phyloP scores from a whole-genome alignment of 2,888 invertebrate genomes.

The Apamea epomidion region DNA sequence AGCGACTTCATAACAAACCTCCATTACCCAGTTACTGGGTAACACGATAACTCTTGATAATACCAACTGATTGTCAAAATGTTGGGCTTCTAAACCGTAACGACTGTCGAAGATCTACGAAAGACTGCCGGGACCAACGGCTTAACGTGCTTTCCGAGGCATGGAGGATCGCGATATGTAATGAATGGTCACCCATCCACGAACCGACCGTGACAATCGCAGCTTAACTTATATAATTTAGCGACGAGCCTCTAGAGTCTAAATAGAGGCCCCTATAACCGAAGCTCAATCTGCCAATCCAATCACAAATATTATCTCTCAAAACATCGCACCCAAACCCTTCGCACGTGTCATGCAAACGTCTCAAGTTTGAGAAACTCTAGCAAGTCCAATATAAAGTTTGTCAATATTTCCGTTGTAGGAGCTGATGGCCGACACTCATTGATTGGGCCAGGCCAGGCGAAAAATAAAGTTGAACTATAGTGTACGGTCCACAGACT shows the following conservation, averaged over 20 bases:
- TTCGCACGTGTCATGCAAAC: conserved; percentile 56
- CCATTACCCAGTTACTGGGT: not conserved
- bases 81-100: not conserved
- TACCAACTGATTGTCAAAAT: not conserved
- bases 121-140: not conserved
- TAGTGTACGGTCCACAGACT: conserved; percentile 63
- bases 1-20: not conserved
- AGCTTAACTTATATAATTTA: not conserved
- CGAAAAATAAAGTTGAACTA: conserved; percentile 83
- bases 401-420: conserved; percentile 86
- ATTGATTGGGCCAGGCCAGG: conserved; percentile 83
- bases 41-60: not conserved
- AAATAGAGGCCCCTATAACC: not conserved
- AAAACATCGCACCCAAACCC: conserved; percentile 54
- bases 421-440: conserved; percentile 79
- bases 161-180: not conserved
- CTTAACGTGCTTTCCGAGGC: not conserved
- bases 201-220: not conserved
- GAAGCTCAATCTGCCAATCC: not conserved
- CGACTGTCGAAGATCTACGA: not conserved
- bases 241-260: not conserved
- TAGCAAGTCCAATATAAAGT: conserved; percentile 83
- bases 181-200: not conserved
- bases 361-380: conserved; percentile 70
- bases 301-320: conserved; percentile 14